Conservation (phyloP, 2,888 invertebrate species). For the Catocala nupta region DNA sequence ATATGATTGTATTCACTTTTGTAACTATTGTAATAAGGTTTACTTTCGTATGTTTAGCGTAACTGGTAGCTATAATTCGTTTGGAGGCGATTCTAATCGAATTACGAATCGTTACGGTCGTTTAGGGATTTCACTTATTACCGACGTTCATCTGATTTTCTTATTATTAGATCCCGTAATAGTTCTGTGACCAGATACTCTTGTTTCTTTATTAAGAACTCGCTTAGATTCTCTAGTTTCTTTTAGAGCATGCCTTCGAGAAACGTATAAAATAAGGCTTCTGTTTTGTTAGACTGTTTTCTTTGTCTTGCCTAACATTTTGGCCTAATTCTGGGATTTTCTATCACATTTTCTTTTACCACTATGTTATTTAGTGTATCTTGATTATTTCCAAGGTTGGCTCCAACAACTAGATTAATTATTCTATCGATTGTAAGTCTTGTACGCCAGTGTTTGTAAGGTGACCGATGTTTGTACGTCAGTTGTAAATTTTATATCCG, state of each 20-base stretch:
- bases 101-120: constrained; percentile 55
- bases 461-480: constrained; percentile 14
- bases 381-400: constrained; percentile 19
- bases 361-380: constrained; percentile 1
- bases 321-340: constrained; percentile 2
- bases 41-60: constrained; percentile 17
- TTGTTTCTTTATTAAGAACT: constrained; percentile 13
- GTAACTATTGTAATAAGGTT: constrained; percentile 25
- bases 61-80: constrained; percentile 42
- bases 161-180: constrained; percentile 48
- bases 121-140: constrained; percentile 58
- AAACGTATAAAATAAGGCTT: too few relatives aligned
- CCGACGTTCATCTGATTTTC: constrained; percentile 45
- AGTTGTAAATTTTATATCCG: constrained; percentile 32
- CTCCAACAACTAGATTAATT: constrained; percentile 14
- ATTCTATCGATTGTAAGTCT: constrained; percentile 30
- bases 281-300: background rate
- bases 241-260: too few relatives aligned
- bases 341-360: background rate
- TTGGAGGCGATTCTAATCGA: constrained; percentile 55
- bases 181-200: constrained; percentile 12
- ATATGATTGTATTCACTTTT: constrained; percentile 23
- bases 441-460: constrained; percentile 17
- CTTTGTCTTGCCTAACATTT: background rate
- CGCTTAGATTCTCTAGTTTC: background rate